Percentiles rank a stretch among this genome's conserved stretches.
phyloP scores from a whole-genome alignment of 2,113 vertebrate species.

The Ochotona princeps region DNA sequence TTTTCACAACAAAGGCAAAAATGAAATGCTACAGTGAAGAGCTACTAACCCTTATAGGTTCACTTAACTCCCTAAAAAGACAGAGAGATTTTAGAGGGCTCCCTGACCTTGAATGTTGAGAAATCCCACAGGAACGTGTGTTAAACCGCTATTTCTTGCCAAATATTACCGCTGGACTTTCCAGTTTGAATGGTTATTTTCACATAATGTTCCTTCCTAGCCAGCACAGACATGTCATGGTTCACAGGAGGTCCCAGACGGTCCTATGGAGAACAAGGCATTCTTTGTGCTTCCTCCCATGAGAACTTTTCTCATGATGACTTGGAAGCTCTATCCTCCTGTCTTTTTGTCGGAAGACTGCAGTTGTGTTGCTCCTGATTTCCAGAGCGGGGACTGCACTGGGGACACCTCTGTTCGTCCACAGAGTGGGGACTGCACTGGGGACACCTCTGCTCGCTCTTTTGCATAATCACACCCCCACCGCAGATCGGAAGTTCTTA shows the following conservation, averaged over 20 bases:
- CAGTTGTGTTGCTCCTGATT: neutral
- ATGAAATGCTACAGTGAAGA: neutral
- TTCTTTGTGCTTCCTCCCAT: constrained; percentile 35
- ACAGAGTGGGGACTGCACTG: neutral
- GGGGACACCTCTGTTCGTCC: neutral
- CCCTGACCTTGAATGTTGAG: constrained; percentile 12
- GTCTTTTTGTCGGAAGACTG: constrained; percentile 5
- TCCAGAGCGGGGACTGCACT: neutral
- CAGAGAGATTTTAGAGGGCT: constrained; percentile 26
- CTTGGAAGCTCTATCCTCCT: neutral
- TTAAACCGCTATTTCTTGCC: neutral
- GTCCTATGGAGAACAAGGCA: neutral
- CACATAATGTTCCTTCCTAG: constrained; percentile 15
- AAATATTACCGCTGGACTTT: neutral
- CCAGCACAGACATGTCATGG: neutral
- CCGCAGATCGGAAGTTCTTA: constrained; percentile 8
- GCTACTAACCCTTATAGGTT: constrained; percentile 13
- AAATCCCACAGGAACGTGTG: neutral
- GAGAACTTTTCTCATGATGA: neutral
- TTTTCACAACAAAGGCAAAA: constrained; percentile 59
- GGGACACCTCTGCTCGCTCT: neutral
- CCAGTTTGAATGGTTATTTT: constrained; percentile 21
- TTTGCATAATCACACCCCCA: too few relatives aligned
- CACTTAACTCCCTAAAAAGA: constrained; percentile 47
- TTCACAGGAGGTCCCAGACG: constrained; percentile 30